phyloP scores from a whole-genome alignment of 2,113 vertebrate species.

The Pungitius pungitius region DNA sequence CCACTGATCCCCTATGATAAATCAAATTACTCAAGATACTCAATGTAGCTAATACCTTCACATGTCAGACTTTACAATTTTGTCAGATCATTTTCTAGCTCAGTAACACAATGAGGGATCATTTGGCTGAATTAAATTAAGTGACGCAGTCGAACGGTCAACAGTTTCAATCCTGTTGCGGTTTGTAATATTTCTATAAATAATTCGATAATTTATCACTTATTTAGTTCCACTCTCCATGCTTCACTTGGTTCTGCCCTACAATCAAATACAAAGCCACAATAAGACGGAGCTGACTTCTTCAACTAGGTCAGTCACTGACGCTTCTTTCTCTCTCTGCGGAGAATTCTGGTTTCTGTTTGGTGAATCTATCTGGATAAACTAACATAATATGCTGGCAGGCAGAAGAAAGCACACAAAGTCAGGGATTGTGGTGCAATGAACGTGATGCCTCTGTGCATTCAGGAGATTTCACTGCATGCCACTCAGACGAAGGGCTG shows the following conservation, averaged over 20 bases:
- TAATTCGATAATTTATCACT: neutral
- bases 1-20: conserved; percentile 37
- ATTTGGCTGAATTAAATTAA: conserved; percentile 9
- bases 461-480: conserved; percentile 27
- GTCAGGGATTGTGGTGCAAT: conserved; percentile 9
- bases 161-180: neutral
- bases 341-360: conserved; percentile 25
- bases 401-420: conserved; percentile 3
- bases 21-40: conserved; percentile 37
- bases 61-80: conserved; percentile 48
- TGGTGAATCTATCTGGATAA: conserved; percentile 29
- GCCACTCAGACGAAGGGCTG: conserved; percentile 5
- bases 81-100: conserved; percentile 41
- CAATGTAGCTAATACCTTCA: conserved; percentile 29
- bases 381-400: conserved; percentile 2
- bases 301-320: conserved; percentile 42
- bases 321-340: conserved; percentile 22
- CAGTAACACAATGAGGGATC: conserved; percentile 15
- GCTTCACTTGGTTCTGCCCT: conserved; percentile 12
- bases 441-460: conserved; percentile 13
- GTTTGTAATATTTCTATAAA: conserved; percentile 3
- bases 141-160: neutral
- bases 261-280: conserved; percentile 6
- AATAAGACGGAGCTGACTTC: conserved; percentile 20
- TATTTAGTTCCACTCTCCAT: neutral